phyloP scores from a whole-genome alignment of 2,888 invertebrate genomes.

The Apodemia zela region DNA sequence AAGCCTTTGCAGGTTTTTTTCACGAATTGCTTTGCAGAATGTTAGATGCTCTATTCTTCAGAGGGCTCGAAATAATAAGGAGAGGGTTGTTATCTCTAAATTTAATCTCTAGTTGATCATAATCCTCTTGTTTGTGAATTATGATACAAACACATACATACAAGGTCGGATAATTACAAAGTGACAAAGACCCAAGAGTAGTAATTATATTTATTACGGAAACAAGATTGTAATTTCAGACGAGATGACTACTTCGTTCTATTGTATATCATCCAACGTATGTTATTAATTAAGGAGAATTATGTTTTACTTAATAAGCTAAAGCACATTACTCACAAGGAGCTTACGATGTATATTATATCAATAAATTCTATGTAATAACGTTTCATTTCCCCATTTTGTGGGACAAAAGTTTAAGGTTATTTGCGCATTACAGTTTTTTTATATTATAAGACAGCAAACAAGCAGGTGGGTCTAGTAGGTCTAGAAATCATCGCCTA shows the following conservation, averaged over 20 bases:
- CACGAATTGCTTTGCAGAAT: no score
- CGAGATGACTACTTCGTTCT: not conserved
- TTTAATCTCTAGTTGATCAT: no score
- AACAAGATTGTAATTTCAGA: not conserved
- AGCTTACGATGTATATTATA: conserved; percentile 12
- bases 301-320: conserved; percentile 2
- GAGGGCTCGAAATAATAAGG: no score
- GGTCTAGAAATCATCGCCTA: no score
- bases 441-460: no score
- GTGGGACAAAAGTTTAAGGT: not conserved
- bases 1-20: no score
- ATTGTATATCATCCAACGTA: not conserved
- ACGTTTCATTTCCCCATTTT: conserved; percentile 10
- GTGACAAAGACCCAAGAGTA: not conserved
- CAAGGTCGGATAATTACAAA: not conserved
- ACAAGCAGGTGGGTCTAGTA: no score
- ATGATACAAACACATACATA: not conserved
- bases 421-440: not conserved
- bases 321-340: conserved; percentile 3
- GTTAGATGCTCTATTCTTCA: no score
- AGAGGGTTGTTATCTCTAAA: no score
- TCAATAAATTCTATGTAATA: conserved; percentile 8
- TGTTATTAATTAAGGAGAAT: conserved; percentile 3
- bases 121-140: not conserved
- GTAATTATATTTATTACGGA: not conserved